Percentiles rank a stretch among this genome's conserved stretches.
phyloP scores from a whole-genome alignment of 2,797 vertebrate species.

The Phaenicophaeus curvirostris region DNA sequence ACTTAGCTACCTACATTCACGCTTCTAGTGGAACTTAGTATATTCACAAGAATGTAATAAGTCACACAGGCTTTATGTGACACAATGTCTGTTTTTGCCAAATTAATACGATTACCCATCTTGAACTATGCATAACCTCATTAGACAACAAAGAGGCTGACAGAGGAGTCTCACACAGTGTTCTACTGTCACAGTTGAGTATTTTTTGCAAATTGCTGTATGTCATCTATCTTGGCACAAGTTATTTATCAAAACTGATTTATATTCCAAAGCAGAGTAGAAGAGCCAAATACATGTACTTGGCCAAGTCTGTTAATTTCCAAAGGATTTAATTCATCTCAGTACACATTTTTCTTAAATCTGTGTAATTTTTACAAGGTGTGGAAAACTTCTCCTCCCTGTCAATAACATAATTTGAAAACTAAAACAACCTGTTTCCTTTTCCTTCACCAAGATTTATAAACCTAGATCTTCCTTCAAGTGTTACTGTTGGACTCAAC shows the following conservation, averaged over 20 bases:
- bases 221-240: not conserved
- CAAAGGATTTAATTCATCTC: not conserved
- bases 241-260: not conserved
- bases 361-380: not conserved
- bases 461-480: not conserved
- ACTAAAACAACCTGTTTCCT: not conserved
- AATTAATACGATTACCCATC: not conserved
- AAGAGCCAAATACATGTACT: not conserved
- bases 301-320: not conserved
- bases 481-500: not conserved
- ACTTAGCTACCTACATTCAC: not conserved
- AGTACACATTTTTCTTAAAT: not conserved
- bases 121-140: not conserved
- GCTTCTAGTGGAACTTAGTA: not conserved
- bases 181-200: not conserved
- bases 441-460: not conserved
- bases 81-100: not conserved
- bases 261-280: not conserved
- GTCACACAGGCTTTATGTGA: not conserved
- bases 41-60: not conserved
- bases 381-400: not conserved
- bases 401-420: not conserved
- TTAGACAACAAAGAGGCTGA: not conserved
- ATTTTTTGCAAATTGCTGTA: not conserved
- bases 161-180: not conserved